Evolutionary conservation across 2,888 invertebrate genomes (phyloP).

Genomic region (Leptinotarsa haldemani): DNA sequence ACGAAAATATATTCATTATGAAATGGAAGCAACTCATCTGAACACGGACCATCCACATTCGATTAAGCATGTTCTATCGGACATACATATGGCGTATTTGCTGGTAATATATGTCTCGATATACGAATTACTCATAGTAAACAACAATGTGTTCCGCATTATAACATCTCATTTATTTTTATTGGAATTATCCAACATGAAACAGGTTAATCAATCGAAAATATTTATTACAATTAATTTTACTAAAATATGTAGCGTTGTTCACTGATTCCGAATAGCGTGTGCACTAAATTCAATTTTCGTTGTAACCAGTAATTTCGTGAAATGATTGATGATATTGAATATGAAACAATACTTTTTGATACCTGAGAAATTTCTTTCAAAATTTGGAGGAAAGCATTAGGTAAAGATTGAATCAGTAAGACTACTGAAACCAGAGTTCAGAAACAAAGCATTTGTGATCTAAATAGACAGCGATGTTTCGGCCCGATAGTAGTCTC

Average conservation of each 20-base stretch:
- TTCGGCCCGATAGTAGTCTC: too few relatives aligned
- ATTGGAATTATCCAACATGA: not conserved
- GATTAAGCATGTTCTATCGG: not conserved
- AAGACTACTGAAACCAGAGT: too few relatives aligned
- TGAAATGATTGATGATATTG: not conserved
- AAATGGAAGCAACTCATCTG: slow-evolving; percentile 10
- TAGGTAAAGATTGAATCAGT: too few relatives aligned
- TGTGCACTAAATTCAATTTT: not conserved
- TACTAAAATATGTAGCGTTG: not conserved
- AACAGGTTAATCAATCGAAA: slow-evolving; percentile 11
- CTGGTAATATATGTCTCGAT: not conserved
- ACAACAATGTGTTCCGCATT: slow-evolving; percentile 8
- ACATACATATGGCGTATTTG: slow-evolving; percentile 12
- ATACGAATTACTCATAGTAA: not conserved
- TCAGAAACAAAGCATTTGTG: too few relatives aligned
- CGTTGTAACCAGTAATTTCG: not conserved
- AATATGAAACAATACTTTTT: not conserved
- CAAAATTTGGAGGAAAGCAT: too few relatives aligned
- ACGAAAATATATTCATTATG: slow-evolving; percentile 4
- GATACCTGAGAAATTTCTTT: too few relatives aligned
- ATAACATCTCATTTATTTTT: slow-evolving; percentile 13
- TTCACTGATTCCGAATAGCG: not conserved
- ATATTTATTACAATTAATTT: not conserved
- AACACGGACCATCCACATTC: not conserved
- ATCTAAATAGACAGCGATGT: too few relatives aligned